Percentiles rank a stretch among this genome's conserved stretches.
These are phyloP conservation scores for Drosophila maculinotata DNA, from an alignment of 2,888 invertebrate genomes.

Conservation along the genomic window DNA sequence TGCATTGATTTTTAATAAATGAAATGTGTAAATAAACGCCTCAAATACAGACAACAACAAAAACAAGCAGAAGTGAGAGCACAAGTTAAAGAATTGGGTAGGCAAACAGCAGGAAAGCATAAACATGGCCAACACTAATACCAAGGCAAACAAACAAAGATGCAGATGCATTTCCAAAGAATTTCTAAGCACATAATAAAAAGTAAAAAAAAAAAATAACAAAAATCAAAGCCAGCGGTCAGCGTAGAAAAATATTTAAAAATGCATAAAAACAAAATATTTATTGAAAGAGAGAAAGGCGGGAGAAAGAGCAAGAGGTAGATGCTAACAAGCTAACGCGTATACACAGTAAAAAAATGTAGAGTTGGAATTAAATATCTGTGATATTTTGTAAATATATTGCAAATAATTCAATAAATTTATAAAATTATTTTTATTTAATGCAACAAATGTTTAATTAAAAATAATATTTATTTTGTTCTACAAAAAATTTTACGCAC, in stretches of 20 bases:
- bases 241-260: conserved; percentile 73
- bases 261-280: conserved; percentile 82
- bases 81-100: conserved; percentile 70
- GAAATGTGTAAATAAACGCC: conserved; percentile 77
- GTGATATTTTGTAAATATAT: rapidly evolving
- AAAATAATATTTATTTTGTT: too few relatives aligned
- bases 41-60: conserved; percentile 12
- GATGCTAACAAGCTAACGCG: conserved; percentile 62
- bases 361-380: neutral
- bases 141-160: conserved; percentile 28
- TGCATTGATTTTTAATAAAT: conserved; percentile 72
- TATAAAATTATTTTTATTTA: neutral
- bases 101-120: conserved; percentile 79
- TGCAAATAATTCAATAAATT: neutral
- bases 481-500: too few relatives aligned
- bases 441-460: too few relatives aligned
- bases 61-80: conserved; percentile 22
- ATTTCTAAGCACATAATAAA: conserved; percentile 75
- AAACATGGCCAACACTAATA: conserved; percentile 64
- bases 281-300: conserved; percentile 60
- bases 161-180: conserved; percentile 77
- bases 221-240: conserved; percentile 67
- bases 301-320: neutral
- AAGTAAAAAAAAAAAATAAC: conserved; percentile 8
- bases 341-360: conserved; percentile 5